A percentile compares a stretch with the other conserved stretches of the same genome.
phyloP scores from a whole-genome alignment of 2,113 vertebrate genomes.

The Holacanthus passer region DNA sequence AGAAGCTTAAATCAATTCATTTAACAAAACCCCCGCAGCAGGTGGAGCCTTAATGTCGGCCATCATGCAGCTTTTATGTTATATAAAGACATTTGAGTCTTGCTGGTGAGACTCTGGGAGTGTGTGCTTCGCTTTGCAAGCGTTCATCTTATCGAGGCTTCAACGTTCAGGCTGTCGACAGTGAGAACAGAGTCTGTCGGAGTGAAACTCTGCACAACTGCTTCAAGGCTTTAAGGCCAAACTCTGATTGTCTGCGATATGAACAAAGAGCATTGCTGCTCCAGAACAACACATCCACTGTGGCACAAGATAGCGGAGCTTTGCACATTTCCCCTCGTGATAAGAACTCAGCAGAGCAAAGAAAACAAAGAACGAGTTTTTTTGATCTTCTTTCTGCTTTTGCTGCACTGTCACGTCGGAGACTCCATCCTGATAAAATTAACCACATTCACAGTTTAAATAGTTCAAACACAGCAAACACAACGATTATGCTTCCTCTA shows the following conservation, averaged over 20 bases:
- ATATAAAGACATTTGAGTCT: neutral
- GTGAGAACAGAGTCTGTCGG: neutral
- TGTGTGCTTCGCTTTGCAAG: neutral
- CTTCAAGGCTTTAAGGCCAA: constrained; percentile 5
- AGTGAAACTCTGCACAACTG: constrained; percentile 25
- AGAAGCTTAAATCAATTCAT: neutral
- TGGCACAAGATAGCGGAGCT: constrained; percentile 24
- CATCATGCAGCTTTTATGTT: neutral
- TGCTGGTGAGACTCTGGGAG: neutral
- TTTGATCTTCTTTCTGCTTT: constrained; percentile 6
- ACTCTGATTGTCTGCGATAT: constrained; percentile 33
- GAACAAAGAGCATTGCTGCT: constrained; percentile 19
- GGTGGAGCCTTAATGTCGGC: neutral
- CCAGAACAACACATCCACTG: constrained; percentile 35
- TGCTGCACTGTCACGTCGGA: constrained; percentile 14
- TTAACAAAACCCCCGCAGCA: neutral
- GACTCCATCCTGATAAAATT: constrained; percentile 29
- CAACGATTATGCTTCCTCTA: neutral
- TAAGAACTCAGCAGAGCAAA: constrained; percentile 31
- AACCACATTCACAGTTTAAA: constrained; percentile 5
- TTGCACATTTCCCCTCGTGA: neutral
- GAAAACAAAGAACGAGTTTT: constrained; percentile 30
- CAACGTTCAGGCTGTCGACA: neutral
- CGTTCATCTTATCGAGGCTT: neutral
- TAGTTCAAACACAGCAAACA: constrained; percentile 5